Conservation (phyloP, 2,797 vertebrate species). For the Sebastes nivosus region DNA sequence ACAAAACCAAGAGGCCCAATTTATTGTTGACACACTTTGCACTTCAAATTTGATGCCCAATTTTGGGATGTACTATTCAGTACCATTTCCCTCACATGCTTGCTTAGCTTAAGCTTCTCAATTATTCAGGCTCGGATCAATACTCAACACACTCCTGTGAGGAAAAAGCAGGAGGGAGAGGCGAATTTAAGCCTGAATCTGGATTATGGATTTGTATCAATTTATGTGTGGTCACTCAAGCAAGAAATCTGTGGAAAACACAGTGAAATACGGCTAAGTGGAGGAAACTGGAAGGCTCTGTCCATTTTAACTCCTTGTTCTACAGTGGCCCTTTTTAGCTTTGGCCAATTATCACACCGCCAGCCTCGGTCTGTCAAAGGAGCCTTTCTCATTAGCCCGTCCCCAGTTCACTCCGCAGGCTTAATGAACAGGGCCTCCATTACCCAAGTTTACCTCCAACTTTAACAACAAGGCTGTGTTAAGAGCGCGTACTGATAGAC, state of each 20-base stretch:
- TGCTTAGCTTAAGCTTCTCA: constrained; percentile 80
- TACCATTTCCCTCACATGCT: constrained; percentile 76
- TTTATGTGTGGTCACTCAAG: constrained; percentile 74
- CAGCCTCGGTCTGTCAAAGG: constrained; percentile 61
- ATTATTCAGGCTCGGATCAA: constrained; percentile 84
- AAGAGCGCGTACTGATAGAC: constrained; percentile 33
- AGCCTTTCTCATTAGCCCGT: constrained; percentile 75
- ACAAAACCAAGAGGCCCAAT: constrained; percentile 36
- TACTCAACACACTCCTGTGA: constrained; percentile 74
- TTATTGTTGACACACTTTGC: constrained; percentile 45
- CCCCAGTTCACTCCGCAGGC: constrained; percentile 52
- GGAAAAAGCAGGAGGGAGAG: constrained; percentile 63
- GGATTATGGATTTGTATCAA: constrained; percentile 84
- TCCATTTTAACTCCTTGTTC: constrained; percentile 64
- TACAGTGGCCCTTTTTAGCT: constrained; percentile 31
- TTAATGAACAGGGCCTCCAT: constrained; percentile 71
- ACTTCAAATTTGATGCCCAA: constrained; percentile 63
- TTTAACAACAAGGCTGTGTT: constrained; percentile 58
- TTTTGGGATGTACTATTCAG: constrained; percentile 73
- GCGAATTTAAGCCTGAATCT: constrained; percentile 65
- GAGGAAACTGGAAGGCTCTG: constrained; percentile 39
- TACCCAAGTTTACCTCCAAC: constrained; percentile 69
- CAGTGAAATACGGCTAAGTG: constrained; percentile 62
- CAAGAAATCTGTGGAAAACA: constrained; percentile 75
- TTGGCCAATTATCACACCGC: constrained; percentile 69